These are phyloP conservation scores for Adoxophyes honmai DNA, from an alignment of 1,140 invertebrate species.

Conservation along the genomic window DNA sequence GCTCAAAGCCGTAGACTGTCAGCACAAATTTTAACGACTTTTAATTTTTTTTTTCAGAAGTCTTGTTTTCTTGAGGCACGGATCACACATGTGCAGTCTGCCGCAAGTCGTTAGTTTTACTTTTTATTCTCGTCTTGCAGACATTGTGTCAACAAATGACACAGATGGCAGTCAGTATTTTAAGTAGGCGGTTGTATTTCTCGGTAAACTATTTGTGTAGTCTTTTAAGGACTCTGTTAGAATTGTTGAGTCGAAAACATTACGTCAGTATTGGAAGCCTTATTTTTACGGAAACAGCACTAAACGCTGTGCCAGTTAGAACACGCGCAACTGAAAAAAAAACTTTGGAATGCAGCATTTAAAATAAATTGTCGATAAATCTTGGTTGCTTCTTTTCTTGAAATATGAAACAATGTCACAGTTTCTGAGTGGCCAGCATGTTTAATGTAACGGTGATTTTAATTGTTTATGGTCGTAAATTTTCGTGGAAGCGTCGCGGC, in stretches of 20 bases:
- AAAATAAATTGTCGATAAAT: no score
- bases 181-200: slow-evolving; percentile 24
- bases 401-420: no score
- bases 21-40: background rate
- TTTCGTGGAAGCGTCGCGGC: background rate
- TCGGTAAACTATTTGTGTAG: slow-evolving; percentile 5
- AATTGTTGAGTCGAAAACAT: no score
- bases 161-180: slow-evolving; percentile 51
- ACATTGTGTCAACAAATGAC: slow-evolving; percentile 60
- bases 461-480: background rate
- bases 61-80: slow-evolving; percentile 33
- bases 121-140: slow-evolving; percentile 46
- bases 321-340: no score
- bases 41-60: slow-evolving; percentile 23
- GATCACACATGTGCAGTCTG: slow-evolving; percentile 53
- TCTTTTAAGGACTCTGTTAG: background rate
- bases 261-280: no score
- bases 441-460: background rate
- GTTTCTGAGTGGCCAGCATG: background rate
- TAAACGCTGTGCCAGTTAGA: no score
- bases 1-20: slow-evolving; percentile 9
- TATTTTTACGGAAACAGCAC: no score
- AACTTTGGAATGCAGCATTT: no score
- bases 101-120: slow-evolving; percentile 53
- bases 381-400: no score